Evolutionary conservation across 2,797 vertebrate genomes (phyloP), one percentile per base, ranked within the genome.

Genomic region (Melanotaenia nigrans): DNA sequence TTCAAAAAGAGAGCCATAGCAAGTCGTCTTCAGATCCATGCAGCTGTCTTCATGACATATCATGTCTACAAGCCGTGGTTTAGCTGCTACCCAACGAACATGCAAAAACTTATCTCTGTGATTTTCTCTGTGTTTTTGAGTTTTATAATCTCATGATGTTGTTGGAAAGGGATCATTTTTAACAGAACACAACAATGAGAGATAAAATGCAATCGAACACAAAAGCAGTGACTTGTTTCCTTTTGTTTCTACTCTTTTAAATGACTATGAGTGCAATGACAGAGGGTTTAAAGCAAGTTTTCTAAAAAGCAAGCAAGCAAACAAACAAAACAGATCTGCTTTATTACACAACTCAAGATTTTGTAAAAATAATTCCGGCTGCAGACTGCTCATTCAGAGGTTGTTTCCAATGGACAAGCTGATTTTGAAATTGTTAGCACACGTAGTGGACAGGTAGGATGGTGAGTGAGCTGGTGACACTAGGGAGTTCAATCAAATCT

Each of bases 1-100:
- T 88, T 91, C 78, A 88, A 83, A 90, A 86, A 78, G 77, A 78
- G 77, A 85, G 77, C 72, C 81, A 88, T 87, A 81, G 79, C 83
- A 72, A 58, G 70, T 71, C 80, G 65, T 81, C 78, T 75, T 84
- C 61, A 53, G 70, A 83, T 83, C 58, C 83, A 76, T 74, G 65
- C 79, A 77, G 87, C 82, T 81, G 78, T 78, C 78, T 47, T 77
- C 82, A 61, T 68, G 78, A 81, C 83, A 68, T 68, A 78, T 73
- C 78, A 75, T 63, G 30, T 68, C 75, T 75, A 81, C 77, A 75
- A 78, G 71, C 73, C 64, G 63, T 45, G 68, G 56, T 54, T 72
- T 84, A 64, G 68, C 78, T 42, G 42, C 68, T 68, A 67, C 61
- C 68, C 82, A 77, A 81, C 71, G 83, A 78, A 60, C 33, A 78